Percentiles rank a stretch among this genome's conserved stretches.
These are phyloP conservation scores for Saimiri boliviensis DNA, from an alignment of 2,113 vertebrate species.

Conservation along the genomic window DNA sequence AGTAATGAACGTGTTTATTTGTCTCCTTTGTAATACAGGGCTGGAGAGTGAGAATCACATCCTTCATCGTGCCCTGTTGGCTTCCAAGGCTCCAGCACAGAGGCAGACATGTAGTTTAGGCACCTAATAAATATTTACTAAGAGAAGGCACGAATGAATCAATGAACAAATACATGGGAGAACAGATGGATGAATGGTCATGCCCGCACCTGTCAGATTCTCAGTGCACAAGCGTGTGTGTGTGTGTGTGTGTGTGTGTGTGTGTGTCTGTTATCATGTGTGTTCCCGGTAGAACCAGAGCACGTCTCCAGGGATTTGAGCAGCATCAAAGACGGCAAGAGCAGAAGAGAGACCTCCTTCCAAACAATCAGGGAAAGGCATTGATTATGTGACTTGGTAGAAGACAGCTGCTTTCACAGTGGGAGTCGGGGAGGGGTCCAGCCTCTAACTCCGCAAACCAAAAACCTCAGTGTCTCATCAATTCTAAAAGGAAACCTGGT, in stretches of 20 bases:
- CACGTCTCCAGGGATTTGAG: not conserved
- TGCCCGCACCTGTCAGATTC: not conserved
- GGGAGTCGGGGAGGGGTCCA: too few relatives aligned
- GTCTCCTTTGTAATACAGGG: not conserved
- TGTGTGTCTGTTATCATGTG: too few relatives aligned
- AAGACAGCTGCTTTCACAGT: not conserved
- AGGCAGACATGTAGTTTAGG: not conserved
- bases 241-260: not conserved
- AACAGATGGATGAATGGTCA: too few relatives aligned
- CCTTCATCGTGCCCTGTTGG: not conserved
- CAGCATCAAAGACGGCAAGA: not conserved
- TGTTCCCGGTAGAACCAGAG: not conserved
- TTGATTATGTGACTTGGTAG: not conserved
- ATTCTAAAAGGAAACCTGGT: not conserved
- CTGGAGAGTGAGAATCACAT: not conserved
- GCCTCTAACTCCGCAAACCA: not conserved
- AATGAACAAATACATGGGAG: not conserved
- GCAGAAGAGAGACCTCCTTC: not conserved
- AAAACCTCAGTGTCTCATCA: not conserved
- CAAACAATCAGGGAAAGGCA: rapidly evolving
- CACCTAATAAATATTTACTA: not conserved
- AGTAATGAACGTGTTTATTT: not conserved
- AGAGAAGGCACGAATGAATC: not conserved
- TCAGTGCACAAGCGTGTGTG: not conserved
- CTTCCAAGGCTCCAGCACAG: not conserved